phyloP scores from a whole-genome alignment of 1,140 invertebrate species.

The Andricus grossulariae region DNA sequence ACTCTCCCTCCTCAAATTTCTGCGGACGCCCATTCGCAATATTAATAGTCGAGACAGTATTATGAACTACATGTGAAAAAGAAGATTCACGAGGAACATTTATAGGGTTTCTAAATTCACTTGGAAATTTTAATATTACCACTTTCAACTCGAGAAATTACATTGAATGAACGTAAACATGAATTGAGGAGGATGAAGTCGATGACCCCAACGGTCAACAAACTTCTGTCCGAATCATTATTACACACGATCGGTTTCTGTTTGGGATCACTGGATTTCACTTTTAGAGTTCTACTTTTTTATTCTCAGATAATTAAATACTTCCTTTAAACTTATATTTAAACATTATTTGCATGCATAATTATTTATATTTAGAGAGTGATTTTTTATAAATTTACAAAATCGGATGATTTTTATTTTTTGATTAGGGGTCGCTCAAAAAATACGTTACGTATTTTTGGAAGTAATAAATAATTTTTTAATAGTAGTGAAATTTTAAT shows the following conservation, averaged over 20 bases:
- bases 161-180: constrained; percentile 26
- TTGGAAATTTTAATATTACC: background rate
- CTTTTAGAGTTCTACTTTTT: background rate
- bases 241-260: constrained; percentile 8
- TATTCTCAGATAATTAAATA: background rate
- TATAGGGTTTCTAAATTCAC: background rate
- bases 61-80: constrained; percentile 24
- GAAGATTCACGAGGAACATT: constrained; percentile 7
- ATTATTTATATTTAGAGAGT: too few relatives aligned
- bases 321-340: too few relatives aligned
- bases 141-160: constrained; percentile 12
- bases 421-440: too few relatives aligned
- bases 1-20: constrained; percentile 29
- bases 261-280: background rate
- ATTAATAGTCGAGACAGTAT: constrained; percentile 27
- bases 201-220: constrained; percentile 24
- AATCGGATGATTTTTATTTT: too few relatives aligned
- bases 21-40: constrained; percentile 27
- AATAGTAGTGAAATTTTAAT: too few relatives aligned
- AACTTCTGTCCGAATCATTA: constrained; percentile 27
- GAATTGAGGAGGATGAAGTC: constrained; percentile 23
- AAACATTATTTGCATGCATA: too few relatives aligned
- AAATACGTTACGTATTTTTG: too few relatives aligned
- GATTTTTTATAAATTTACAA: too few relatives aligned
- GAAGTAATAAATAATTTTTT: too few relatives aligned